Evolutionary conservation across 1,140 invertebrate species (phyloP).

Genomic region (Bombus sylvicola): DNA sequence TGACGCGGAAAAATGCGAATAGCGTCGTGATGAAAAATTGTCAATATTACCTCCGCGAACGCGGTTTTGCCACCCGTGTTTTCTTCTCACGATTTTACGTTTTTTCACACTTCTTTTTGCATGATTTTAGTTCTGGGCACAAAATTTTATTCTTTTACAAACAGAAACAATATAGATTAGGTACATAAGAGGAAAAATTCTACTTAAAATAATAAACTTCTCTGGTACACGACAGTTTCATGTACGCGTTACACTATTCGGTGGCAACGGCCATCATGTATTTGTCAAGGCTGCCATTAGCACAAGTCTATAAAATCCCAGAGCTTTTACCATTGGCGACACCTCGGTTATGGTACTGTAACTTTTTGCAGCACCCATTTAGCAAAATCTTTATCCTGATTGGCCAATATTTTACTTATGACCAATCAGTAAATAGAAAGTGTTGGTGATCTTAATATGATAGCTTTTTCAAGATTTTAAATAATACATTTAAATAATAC

Average conservation of each 20-base stretch:
- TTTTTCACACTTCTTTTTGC: conserved; percentile 42
- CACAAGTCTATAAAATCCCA: conserved; percentile 73
- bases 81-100: conserved; percentile 62
- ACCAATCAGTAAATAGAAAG: conserved; percentile 41
- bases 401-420: conserved; percentile 39
- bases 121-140: conserved; percentile 35
- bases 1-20: conserved; percentile 62
- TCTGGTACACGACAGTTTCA: conserved; percentile 72
- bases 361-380: conserved; percentile 56
- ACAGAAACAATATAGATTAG: conserved; percentile 53
- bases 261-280: conserved; percentile 82
- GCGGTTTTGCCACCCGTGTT: conserved; percentile 77
- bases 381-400: conserved; percentile 43
- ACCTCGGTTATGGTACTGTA: conserved; percentile 51
- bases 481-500: too few species aligned
- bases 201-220: conserved; percentile 72
- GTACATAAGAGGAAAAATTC: conserved; percentile 45
- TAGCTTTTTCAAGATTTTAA: conserved; percentile 13
- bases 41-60: conserved; percentile 78
- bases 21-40: conserved; percentile 75
- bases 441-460: conserved; percentile 26
- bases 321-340: conserved; percentile 60
- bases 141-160: conserved; percentile 38
- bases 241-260: conserved; percentile 78
- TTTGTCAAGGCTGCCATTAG: conserved; percentile 80